Conservation (phyloP, 2,797 vertebrate genomes). For the Huso huso region DNA sequence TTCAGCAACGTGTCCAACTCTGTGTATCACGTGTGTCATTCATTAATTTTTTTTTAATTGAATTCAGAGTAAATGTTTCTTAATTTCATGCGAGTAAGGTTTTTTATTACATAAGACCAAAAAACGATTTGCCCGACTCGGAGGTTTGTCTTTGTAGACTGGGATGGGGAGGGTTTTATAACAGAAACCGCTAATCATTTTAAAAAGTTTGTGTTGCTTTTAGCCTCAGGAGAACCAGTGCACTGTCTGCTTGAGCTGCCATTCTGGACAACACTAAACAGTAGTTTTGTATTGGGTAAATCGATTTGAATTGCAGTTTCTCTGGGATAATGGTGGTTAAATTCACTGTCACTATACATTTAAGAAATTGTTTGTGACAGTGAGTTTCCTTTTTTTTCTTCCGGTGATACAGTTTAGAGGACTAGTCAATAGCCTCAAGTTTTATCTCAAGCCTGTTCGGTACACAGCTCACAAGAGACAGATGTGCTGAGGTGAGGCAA, state of each 20-base stretch:
- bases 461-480: conserved; percentile 1
- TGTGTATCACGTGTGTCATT: not conserved
- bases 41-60: not conserved
- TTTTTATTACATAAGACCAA: not conserved
- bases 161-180: conserved; percentile 28
- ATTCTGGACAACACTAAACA: conserved; percentile 29
- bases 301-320: conserved; percentile 45
- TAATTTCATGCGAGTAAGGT: not conserved
- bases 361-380: conserved; percentile 38
- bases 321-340: conserved; percentile 45
- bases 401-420: conserved; percentile 1
- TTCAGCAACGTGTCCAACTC: no score
- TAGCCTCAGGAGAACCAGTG: not conserved
- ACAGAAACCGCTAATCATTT: not conserved
- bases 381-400: conserved; percentile 34
- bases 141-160: conserved; percentile 41
- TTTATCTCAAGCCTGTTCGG: not conserved
- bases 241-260: conserved; percentile 43
- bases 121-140: conserved; percentile 10
- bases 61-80: not conserved
- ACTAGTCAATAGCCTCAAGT: conserved; percentile 7
- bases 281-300: conserved; percentile 33
- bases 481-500: not conserved
- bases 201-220: not conserved
- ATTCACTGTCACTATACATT: conserved; percentile 47